Evolutionary conservation across 2,888 invertebrate species (phyloP).

Genomic region (Eutolmus rufibarbis): DNA sequence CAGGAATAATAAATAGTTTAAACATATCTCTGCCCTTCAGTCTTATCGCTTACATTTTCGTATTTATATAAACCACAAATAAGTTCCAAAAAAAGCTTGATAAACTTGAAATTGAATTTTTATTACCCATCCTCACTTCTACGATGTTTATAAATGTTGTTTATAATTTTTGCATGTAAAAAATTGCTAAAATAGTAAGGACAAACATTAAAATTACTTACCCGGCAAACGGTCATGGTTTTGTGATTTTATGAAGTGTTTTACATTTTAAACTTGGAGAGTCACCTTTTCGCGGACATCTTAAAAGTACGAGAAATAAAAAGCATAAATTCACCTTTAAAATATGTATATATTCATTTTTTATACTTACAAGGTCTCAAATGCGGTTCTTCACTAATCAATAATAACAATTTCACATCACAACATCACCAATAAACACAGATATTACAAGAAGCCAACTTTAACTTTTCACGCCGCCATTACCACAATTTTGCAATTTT

Average conservation of each 20-base stretch:
- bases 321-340: not conserved
- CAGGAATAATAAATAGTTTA: not conserved
- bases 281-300: not conserved
- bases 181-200: not conserved
- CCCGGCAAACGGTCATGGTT: not conserved
- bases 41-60: not conserved
- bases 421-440: not conserved
- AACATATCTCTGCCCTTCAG: not conserved
- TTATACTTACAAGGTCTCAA: not conserved
- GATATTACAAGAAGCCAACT: not conserved
- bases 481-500: constrained; percentile 5
- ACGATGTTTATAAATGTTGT: not conserved
- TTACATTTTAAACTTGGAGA: not conserved
- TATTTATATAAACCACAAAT: not conserved
- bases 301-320: not conserved
- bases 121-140: not conserved
- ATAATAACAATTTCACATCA: not conserved
- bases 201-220: not conserved
- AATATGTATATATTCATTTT: not conserved
- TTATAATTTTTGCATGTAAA: not conserved
- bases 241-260: not conserved
- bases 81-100: not conserved
- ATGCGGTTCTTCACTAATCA: not conserved
- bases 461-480: not conserved
- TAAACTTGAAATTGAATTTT: not conserved